Conservation (phyloP, 1,140 invertebrate species). For the Cyrtorhinus lividipennis region DNA sequence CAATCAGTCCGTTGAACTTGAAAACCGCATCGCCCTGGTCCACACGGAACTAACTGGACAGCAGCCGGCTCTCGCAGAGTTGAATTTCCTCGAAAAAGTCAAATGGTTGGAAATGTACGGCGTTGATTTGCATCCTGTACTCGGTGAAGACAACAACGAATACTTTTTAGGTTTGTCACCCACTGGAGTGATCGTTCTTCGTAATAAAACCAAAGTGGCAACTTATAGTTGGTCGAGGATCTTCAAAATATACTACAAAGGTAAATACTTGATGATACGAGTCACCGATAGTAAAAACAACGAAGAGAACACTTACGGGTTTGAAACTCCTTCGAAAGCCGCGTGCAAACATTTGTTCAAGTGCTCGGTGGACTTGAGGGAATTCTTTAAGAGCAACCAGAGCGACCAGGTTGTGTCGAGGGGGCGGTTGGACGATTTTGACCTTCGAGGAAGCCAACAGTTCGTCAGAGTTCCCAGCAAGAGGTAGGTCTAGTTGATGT, state of each 20-base stretch:
- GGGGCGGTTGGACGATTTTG: slow-evolving; percentile 10
- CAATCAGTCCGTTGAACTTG: slow-evolving; percentile 83
- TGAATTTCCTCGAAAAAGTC: slow-evolving; percentile 62
- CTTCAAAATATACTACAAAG: slow-evolving; percentile 50
- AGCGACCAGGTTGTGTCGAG: background rate
- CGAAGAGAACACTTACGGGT: slow-evolving; percentile 89
- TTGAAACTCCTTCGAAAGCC: slow-evolving; percentile 83
- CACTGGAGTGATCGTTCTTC: slow-evolving; percentile 88
- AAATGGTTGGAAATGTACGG: slow-evolving; percentile 75
- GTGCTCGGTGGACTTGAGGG: slow-evolving; percentile 95
- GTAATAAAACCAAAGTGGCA: slow-evolving; percentile 92
- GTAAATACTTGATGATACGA: slow-evolving; percentile 87
- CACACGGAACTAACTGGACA: slow-evolving; percentile 69
- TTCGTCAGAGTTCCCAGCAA: slow-evolving; percentile 82
- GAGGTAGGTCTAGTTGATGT: too few relatives aligned
- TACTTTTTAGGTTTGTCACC: slow-evolving; percentile 95
- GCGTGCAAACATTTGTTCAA: slow-evolving; percentile 98
- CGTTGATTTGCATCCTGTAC: slow-evolving; percentile 61
- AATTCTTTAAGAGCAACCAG: slow-evolving; percentile 76
- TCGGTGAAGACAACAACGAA: slow-evolving; percentile 91
- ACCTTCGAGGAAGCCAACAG: slow-evolving; percentile 38
- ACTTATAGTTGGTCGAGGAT: slow-evolving; percentile 85
- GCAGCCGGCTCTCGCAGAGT: slow-evolving; percentile 51
- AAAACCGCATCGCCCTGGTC: slow-evolving; percentile 72
- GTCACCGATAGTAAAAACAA: slow-evolving; percentile 95